Evolutionary conservation across 2,797 vertebrate species (phyloP), one percentile per base, ranked within the genome.

Genomic region (Chelmon rostratus): DNA sequence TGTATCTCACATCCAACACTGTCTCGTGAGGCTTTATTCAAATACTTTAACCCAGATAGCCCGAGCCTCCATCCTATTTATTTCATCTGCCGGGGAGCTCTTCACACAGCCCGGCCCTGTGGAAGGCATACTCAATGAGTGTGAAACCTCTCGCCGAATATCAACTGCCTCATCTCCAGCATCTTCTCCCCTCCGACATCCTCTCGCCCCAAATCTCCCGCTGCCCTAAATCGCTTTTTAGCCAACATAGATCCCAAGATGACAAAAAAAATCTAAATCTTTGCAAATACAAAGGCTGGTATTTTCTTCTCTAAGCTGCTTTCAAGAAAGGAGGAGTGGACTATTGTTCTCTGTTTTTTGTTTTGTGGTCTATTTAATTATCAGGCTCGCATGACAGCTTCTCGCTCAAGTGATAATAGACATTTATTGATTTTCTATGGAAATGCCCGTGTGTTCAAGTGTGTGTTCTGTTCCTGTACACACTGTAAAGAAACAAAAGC

Each of bases 21-120:
- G 8, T 74, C 70, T 84, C 1, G 11, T 23, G 42, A 8, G 61
- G 70, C 25, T 40, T 63, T 71, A 28, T 77, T 77, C 35, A 74
- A 53, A 80, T 81, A 69, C 37, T 52, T 31, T 38, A 73, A 72
- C 50, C 75, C 68, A 68, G 68, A 73, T 44, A 47, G 21, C 46
- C 33, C 44, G 31, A 15, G 54, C 50, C 47, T 83, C 49, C 64
- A 38, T 9, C 49, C 75, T 64, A 9, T 79, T 77, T 81, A 70
- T 71, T 81, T 65, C 49, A 46, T 66, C 67, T 70, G 59, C 68
- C 37, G 5, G 35, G 5, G 11, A 37, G 53, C 0, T 15, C 59
- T 63, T 56, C 23, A 19, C 31, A 59, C 68, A 6, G 38, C 33
- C 8, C 18, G 3, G 58, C 64, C 67, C 49, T 53, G 23, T 15